These are phyloP conservation scores for Mactromeris polynyma DNA, from an alignment of 2,888 invertebrate species.

Conservation along the genomic window DNA sequence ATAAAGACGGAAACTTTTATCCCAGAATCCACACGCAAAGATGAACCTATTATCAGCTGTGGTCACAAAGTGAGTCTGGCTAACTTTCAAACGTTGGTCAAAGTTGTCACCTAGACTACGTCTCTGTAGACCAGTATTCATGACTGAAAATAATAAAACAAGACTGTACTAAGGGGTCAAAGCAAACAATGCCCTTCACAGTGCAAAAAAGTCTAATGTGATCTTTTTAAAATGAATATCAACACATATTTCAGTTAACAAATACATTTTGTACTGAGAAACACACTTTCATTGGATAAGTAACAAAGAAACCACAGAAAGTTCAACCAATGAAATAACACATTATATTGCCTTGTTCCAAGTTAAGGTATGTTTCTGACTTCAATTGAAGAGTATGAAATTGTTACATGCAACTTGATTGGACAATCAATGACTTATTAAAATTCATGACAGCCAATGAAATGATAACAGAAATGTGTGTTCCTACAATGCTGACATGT, in stretches of 20 bases:
- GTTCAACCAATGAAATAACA: too few relatives aligned
- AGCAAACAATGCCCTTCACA: neutral
- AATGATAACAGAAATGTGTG: too few relatives aligned
- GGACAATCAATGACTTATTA: too few relatives aligned
- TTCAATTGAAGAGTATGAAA: too few relatives aligned
- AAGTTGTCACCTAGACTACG: conserved; percentile 99
- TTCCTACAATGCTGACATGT: too few relatives aligned
- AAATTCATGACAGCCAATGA: too few relatives aligned
- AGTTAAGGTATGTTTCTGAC: too few relatives aligned
- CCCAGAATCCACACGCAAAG: conserved; percentile 99
- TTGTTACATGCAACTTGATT: too few relatives aligned
- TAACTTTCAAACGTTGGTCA: conserved; percentile 97
- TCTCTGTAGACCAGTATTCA: conserved; percentile 88
- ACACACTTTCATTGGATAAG: neutral
- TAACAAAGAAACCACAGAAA: too few relatives aligned
- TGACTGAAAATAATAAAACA: conserved; percentile 69
- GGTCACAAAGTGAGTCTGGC: conserved; percentile 98
- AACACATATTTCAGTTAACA: neutral
- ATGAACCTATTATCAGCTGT: conserved; percentile 98
- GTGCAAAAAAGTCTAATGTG: neutral
- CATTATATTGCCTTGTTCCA: too few relatives aligned
- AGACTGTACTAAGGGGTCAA: neutral
- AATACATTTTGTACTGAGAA: neutral
- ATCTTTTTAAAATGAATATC: neutral
- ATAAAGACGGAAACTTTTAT: conserved; percentile 99